Evolutionary conservation across 2,113 vertebrate species (phyloP), one percentile per base, ranked within the genome.

Genomic region (Zosterops pallidus): DNA sequence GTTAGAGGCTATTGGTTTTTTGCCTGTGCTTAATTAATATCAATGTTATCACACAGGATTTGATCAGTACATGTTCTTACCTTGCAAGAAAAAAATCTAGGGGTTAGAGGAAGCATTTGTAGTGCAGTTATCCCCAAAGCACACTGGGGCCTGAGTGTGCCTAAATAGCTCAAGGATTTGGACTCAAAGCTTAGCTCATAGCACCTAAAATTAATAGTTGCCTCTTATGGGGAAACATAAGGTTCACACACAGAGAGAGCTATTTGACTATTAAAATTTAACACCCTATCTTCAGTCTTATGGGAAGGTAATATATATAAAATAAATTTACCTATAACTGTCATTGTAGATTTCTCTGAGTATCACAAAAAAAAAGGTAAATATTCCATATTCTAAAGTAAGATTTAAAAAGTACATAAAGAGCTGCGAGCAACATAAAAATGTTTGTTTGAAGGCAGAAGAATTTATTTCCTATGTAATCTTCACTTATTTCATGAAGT

Each of bases 171-270:
- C 25, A 37, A 79, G 49, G 69, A 76, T 18, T 41, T n/a, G 75
- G 37, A 39, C 50, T 26, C 12, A 5, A 75, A 50, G 31, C 15
- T 28, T 60, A 37, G 23, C 14, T 33, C 44, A 25, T 7, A 80
- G n/a, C 29, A 24, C 22, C 74, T 59, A 78, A 86, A 93, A 77
- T 74, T 67, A 68, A n/a, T 56, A 47, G 16, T 31, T 78, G 12
- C 35, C 0, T 0, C 10, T 70, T 83, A 63, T 3, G 13, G 20
- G 9, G 5, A 92, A 50, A 64, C 7, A 59, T 44, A 50, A 70
- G 28, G 28, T 23, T 17, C 25, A 37, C 0, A 3, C 0, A 85
- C 19, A 25, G 2, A 25, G 2, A 1, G 8, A n/a, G 1, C 35
- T 62, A 9, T 42, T 62, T 80, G n/a, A 20, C 20, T 37, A 20